Evolutionary conservation across 2,888 invertebrate species (phyloP).

Genomic region (Phasia obesa): DNA sequence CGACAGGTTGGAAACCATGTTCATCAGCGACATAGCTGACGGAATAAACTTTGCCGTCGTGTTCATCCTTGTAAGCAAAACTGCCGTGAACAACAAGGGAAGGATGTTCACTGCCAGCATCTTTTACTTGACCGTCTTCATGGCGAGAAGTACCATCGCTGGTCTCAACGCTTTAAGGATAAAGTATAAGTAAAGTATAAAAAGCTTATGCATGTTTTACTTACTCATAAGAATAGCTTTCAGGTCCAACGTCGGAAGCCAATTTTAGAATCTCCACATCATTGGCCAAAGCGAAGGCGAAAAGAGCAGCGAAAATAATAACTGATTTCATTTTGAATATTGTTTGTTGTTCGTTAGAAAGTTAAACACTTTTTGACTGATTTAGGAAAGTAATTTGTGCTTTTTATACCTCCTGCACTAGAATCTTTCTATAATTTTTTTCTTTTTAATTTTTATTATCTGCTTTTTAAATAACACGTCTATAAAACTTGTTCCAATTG

Average conservation of each 20-base stretch:
- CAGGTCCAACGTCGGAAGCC: constrained; percentile 84
- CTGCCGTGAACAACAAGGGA: constrained; percentile 83
- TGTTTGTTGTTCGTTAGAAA: constrained; percentile 37
- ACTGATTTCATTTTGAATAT: constrained; percentile 74
- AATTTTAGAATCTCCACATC: constrained; percentile 74
- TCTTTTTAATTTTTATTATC: constrained; percentile 3
- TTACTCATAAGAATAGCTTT: constrained; percentile 83
- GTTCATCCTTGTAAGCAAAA: constrained; percentile 83
- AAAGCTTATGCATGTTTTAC: neutral
- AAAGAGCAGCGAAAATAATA: constrained; percentile 73
- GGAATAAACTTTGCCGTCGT: constrained; percentile 84
- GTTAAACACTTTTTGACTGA: constrained; percentile 34
- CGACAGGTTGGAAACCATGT: constrained; percentile 81
- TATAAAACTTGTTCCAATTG: constrained; percentile 38
- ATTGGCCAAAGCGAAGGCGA: constrained; percentile 74
- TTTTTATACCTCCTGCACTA: constrained; percentile 35
- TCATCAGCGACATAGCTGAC: constrained; percentile 82
- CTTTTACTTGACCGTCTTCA: constrained; percentile 65
- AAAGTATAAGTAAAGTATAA: neutral
- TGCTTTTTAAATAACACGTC: constrained; percentile 4
- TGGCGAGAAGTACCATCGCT: constrained; percentile 81
- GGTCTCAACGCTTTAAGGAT: constrained; percentile 59
- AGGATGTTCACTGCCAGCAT: constrained; percentile 83
- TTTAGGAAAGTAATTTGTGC: neutral
- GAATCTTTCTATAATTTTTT: neutral